Percentiles rank a stretch among this genome's conserved stretches.
Conservation (phyloP, 2,797 vertebrate genomes). For the Gymnothorax reevesii region DNA sequence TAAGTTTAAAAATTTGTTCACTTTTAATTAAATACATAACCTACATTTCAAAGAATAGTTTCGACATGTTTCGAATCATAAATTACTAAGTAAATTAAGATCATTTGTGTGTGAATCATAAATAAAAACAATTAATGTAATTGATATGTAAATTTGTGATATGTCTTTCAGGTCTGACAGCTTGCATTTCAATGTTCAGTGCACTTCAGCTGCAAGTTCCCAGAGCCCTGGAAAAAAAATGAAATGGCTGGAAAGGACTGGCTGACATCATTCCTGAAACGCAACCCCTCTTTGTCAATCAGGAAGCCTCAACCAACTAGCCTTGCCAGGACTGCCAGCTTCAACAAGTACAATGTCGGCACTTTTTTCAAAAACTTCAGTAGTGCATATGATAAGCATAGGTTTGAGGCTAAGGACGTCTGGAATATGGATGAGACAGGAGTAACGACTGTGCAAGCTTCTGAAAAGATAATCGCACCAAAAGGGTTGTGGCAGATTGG, state of each 20-base stretch:
- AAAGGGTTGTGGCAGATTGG: background rate
- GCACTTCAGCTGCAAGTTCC: background rate
- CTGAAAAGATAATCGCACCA: background rate
- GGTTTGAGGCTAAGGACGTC: background rate
- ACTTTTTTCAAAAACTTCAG: constrained; percentile 14
- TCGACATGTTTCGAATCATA: too few species aligned
- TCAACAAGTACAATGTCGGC: background rate
- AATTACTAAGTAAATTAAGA: too few species aligned
- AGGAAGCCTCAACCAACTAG: background rate
- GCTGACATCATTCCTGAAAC: background rate
- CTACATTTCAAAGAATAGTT: too few species aligned
- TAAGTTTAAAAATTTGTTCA: too few species aligned
- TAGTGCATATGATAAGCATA: background rate
- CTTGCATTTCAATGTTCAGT: background rate
- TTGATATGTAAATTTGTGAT: too few species aligned
- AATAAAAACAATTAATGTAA: too few species aligned
- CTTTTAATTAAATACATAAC: too few species aligned
- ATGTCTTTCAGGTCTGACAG: background rate
- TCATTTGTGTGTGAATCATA: too few species aligned
- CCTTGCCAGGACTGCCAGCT: background rate
- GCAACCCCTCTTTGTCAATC: background rate
- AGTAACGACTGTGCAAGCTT: background rate
- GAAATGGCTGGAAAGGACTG: background rate
- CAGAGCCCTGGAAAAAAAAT: background rate
- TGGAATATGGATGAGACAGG: background rate